Base-by-base conservation (phyloP, 2,888 invertebrate species). In the Drosophila nr. fundita region DNA sequence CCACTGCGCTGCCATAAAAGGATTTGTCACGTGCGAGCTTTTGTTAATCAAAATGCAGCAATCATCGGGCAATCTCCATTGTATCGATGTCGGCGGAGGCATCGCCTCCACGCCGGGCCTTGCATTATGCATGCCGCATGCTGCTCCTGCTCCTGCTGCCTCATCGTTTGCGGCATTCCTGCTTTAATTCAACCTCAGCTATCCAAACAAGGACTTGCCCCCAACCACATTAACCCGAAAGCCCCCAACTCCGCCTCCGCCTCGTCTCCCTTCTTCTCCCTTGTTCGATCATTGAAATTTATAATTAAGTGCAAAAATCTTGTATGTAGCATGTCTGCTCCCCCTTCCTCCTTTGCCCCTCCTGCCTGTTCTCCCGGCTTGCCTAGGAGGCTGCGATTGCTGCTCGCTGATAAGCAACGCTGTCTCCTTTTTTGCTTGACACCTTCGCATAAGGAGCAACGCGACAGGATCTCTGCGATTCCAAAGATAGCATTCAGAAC, bases 11-110 rank as follows among this genome's bases (percentile, higher is more conserved):
- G 80, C 92, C 92, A 89, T 92, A 92, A 90, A 92, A 90, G 92
- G 92, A 89, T 92, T 92, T 92, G 92, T 92, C 92, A 92, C 92
- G 92, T 92, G 92, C 92, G 92, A 92, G 91, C 92, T 92, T 92
- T 92, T 91, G 91, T 90, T 92, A 88, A 87, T 45, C 45, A 45
- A 90, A 91, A 92, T 91, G 90, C 92, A 92, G 90, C 91, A 91
- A 92, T 92, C 92, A 92, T 91, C 76, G 66, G 71, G 83, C 91
- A 90, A 92, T 91, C 91, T 64, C 66, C 76, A 79, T 80, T 85
- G 82, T 78, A 87, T 78, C 76, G 75, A 74, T 76, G 81, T 78
- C 78, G 81, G 53, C 52, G 62, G 42, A 60, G 68, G 68, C 34
- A 76, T 76, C 72, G 72, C 76, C 76, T 76, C 66, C 70, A 63